Evolutionary conservation across 2,113 vertebrate genomes (phyloP).

Genomic region (Nicator chloris): DNA sequence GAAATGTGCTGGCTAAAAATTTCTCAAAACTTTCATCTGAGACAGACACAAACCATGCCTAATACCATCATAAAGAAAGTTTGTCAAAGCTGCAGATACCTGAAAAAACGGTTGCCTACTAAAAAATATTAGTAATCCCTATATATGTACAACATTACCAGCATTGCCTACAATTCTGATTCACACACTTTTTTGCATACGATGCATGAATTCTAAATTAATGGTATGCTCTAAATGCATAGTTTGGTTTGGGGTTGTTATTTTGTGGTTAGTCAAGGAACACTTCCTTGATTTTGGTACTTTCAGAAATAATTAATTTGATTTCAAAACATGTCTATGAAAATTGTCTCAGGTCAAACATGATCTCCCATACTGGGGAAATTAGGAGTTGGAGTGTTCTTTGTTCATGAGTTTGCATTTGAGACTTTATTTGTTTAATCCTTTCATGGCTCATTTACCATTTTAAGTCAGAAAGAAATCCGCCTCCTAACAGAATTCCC

Average conservation of each 20-base stretch:
- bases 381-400: neutral
- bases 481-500: neutral
- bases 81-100: neutral
- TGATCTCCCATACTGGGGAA: neutral
- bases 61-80: neutral
- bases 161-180: neutral
- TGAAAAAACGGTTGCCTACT: neutral
- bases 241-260: neutral
- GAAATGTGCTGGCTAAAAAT: slow-evolving; percentile 39
- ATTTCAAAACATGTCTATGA: neutral
- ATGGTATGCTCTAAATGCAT: neutral
- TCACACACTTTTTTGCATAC: neutral
- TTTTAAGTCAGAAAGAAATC: neutral
- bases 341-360: neutral
- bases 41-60: neutral
- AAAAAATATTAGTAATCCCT: neutral
- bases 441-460: neutral
- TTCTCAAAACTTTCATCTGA: slow-evolving; percentile 36
- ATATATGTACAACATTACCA: neutral
- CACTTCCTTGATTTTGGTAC: neutral
- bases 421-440: neutral
- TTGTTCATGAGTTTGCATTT: neutral
- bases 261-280: neutral
- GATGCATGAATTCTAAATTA: neutral
- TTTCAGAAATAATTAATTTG: neutral